phyloP scores from a whole-genome alignment of 2,797 vertebrate genomes.

The Megaceryle alcyon region DNA sequence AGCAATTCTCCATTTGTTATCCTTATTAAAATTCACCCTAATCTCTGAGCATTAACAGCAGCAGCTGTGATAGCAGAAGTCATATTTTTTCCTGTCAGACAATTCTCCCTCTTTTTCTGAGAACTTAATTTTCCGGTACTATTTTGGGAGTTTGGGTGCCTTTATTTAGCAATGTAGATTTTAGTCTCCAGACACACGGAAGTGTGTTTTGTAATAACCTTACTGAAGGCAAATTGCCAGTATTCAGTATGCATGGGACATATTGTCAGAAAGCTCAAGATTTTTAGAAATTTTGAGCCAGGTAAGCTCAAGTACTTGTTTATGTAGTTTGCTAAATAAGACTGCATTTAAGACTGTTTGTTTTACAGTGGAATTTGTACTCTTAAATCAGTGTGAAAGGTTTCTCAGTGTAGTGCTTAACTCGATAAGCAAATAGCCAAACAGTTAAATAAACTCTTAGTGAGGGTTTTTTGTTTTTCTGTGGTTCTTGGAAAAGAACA shows the following conservation, averaged over 20 bases:
- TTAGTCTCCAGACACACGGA: not conserved
- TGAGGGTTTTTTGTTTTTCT: not conserved
- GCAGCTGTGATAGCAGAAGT: not conserved
- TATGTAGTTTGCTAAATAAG: not conserved
- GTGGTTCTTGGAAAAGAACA: not conserved
- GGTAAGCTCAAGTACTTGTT: not conserved
- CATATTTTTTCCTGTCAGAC: not conserved
- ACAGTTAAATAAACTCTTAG: not conserved
- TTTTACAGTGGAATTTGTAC: constrained; percentile 15
- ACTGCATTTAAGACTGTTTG: not conserved
- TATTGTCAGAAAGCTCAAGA: not conserved
- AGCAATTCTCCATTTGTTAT: constrained; percentile 9
- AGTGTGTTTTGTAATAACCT: not conserved
- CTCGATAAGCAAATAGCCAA: not conserved
- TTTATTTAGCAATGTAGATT: constrained; percentile 26
- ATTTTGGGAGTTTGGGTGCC: not conserved
- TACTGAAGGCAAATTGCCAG: not conserved
- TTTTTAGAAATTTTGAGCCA: not conserved
- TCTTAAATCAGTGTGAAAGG: not conserved
- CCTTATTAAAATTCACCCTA: constrained; percentile 17
- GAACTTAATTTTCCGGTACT: not conserved
- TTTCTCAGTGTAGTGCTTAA: not conserved
- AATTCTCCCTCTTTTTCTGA: constrained; percentile 25
- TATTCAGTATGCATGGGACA: not conserved
- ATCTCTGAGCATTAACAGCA: not conserved